Percentiles rank a stretch among this genome's conserved stretches.
Evolutionary conservation across 2,113 vertebrate species (phyloP).

Genomic region (Athene cunicularia): DNA sequence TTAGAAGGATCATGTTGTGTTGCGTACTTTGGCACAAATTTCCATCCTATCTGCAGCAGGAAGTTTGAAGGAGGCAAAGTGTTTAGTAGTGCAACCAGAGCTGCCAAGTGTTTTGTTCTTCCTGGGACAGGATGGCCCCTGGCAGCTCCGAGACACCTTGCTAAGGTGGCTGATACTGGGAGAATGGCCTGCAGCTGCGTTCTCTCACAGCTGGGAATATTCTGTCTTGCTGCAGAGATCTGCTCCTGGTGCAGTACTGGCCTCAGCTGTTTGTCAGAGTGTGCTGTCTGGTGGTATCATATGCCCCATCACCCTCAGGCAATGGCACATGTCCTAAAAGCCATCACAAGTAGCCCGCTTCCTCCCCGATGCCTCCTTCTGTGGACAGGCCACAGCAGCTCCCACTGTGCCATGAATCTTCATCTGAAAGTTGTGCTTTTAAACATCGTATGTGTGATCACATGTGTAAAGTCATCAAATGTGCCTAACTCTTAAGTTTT

Average conservation of each 20-base stretch:
- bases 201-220: not conserved
- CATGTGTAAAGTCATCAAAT: fast-evolving
- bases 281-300: not conserved
- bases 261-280: not conserved
- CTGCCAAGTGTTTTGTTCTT: not conserved
- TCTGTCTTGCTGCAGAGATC: not conserved
- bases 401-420: not conserved
- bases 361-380: not conserved
- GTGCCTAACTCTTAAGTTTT: too few species aligned
- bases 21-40: not conserved
- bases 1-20: not conserved
- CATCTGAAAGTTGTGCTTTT: not conserved
- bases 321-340: not conserved
- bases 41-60: not conserved
- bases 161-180: not conserved
- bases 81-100: not conserved
- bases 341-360: not conserved
- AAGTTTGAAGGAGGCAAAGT: not conserved
- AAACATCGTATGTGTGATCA: not conserved
- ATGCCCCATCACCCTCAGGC: fast-evolving
- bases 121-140: fast-evolving
- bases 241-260: not conserved
- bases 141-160: not conserved
- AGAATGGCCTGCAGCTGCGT: not conserved
- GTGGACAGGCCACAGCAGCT: not conserved